Percentiles rank a stretch among this genome's conserved stretches.
These are phyloP conservation scores for Odontocolon sp. DNA, from an alignment of 2,888 invertebrate genomes.

Conservation along the genomic window DNA sequence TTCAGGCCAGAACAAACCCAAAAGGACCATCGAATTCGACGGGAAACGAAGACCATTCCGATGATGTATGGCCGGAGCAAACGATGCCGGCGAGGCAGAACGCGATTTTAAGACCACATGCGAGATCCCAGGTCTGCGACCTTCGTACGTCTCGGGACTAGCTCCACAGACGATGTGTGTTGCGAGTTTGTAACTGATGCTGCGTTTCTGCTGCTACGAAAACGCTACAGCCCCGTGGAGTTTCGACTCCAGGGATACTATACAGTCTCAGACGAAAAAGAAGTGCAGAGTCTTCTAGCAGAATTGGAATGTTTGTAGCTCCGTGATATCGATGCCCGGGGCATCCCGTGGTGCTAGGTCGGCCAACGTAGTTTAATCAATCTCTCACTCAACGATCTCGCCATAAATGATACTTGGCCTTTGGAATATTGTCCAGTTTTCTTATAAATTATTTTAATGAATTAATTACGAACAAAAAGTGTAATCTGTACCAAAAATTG, in stretches of 20 bases:
- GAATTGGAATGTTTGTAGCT: conserved; percentile 32
- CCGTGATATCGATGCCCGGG: conserved; percentile 41
- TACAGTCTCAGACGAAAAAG: neutral
- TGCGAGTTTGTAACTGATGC: conserved; percentile 34
- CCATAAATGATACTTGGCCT: too few relatives aligned
- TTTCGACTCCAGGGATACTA: neutral
- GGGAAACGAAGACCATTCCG: conserved; percentile 46
- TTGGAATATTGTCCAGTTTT: too few relatives aligned
- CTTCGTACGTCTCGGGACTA: conserved; percentile 58
- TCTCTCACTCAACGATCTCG: too few relatives aligned
- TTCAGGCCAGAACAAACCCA: conserved; percentile 46
- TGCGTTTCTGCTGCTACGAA: conserved; percentile 40
- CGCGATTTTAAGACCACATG: conserved; percentile 54
- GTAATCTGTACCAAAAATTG: too few relatives aligned
- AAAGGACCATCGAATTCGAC: conserved; percentile 58
- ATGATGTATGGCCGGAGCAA: conserved; percentile 56
- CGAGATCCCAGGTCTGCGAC: conserved; percentile 52
- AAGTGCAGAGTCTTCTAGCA: conserved; percentile 32
- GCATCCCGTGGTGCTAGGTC: conserved; percentile 35
- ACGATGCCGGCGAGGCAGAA: conserved; percentile 39
- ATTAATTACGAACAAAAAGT: too few relatives aligned
- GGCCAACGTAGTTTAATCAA: neutral
- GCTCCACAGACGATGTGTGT: conserved; percentile 42
- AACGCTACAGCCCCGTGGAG: conserved; percentile 46
- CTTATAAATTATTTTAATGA: too few relatives aligned